Evolutionary conservation across 2,888 invertebrate species (phyloP).

Genomic region (Cheilosia impressa): DNA sequence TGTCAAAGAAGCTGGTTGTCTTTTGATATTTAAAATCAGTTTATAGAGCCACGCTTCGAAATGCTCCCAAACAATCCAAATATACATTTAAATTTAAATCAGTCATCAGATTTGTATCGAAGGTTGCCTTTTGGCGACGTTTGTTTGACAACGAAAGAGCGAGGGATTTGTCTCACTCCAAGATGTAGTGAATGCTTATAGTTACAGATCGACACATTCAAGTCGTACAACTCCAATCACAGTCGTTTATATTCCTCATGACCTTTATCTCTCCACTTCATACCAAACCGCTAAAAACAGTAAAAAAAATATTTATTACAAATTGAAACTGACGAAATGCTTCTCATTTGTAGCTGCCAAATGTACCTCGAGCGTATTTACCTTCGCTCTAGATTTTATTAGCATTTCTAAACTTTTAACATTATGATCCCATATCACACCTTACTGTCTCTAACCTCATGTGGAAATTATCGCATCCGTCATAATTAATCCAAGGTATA

Average conservation of each 20-base stretch:
- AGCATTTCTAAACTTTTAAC: constrained; percentile 31
- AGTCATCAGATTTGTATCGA: too few relatives aligned
- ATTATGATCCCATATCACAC: constrained; percentile 50
- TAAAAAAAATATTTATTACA: background rate
- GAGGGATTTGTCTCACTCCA: too few relatives aligned
- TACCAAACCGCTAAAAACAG: constrained; percentile 1
- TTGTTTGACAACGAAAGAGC: too few relatives aligned
- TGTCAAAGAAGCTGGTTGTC: too few relatives aligned
- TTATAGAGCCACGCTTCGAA: too few relatives aligned
- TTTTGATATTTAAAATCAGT: too few relatives aligned
- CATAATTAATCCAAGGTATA: constrained; percentile 63
- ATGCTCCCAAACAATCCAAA: too few relatives aligned
- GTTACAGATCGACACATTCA: background rate
- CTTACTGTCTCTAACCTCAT: constrained; percentile 55
- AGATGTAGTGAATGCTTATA: too few relatives aligned
- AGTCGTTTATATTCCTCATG: background rate
- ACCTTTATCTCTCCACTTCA: constrained; percentile 5
- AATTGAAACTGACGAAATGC: constrained; percentile 6
- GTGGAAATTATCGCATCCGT: constrained; percentile 67
- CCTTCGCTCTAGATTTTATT: constrained; percentile 51
- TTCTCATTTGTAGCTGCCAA: background rate
- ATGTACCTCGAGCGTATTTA: background rate
- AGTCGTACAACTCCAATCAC: background rate
- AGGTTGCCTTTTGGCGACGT: too few relatives aligned
- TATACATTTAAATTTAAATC: too few relatives aligned